phyloP scores from a whole-genome alignment of 2,113 vertebrate species.

The Percina caprodes region DNA sequence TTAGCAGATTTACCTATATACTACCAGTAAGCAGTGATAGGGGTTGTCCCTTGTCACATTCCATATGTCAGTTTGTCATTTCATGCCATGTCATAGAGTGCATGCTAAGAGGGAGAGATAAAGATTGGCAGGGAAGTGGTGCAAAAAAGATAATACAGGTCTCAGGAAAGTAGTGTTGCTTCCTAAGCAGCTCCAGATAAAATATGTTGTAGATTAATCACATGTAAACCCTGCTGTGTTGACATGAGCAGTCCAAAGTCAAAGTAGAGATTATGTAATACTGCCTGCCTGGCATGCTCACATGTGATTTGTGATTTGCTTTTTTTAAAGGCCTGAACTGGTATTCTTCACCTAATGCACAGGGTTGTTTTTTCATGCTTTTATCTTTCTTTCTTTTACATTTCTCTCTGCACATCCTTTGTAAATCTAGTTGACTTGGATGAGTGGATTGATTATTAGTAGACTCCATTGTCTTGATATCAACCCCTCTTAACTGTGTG shows the following conservation, averaged over 20 bases:
- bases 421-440: neutral
- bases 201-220: slow-evolving; percentile 27
- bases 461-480: neutral
- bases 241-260: slow-evolving; percentile 45
- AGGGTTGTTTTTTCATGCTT: neutral
- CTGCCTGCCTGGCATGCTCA: slow-evolving; percentile 3
- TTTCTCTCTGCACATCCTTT: slow-evolving; percentile 6
- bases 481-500: slow-evolving; percentile 10
- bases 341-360: neutral
- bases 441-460: slow-evolving; percentile 18
- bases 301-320: slow-evolving; percentile 37
- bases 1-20: slow-evolving; percentile 10
- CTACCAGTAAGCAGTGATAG: slow-evolving; percentile 1
- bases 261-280: slow-evolving; percentile 42
- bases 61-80: slow-evolving; percentile 15
- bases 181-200: neutral
- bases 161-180: slow-evolving; percentile 8
- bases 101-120: neutral
- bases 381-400: neutral
- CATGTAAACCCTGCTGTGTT: slow-evolving; percentile 26
- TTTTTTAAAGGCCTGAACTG: slow-evolving; percentile 12
- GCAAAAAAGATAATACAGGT: neutral
- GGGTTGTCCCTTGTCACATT: slow-evolving; percentile 13
- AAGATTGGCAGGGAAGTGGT: neutral
- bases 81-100: neutral